Percentiles rank a stretch among this genome's conserved stretches.
Evolutionary conservation across 2,113 vertebrate species (phyloP).

Genomic region (Perccottus glenii): DNA sequence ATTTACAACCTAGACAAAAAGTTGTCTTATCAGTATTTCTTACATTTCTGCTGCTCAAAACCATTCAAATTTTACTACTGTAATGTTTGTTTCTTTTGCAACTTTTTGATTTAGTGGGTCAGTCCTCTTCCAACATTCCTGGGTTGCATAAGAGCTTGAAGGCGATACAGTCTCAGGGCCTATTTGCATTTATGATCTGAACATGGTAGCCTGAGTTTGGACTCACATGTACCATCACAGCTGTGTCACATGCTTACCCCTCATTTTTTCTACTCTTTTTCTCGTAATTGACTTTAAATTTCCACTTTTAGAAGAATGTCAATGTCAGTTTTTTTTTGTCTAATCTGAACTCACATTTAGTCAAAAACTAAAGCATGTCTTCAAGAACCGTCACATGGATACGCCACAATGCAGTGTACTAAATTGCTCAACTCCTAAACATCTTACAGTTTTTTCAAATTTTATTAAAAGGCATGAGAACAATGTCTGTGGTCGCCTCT

Average conservation of each 20-base stretch:
- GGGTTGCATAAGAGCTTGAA: conserved; percentile 63
- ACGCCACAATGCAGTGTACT: conserved; percentile 3
- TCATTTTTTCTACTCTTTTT: conserved; percentile 2
- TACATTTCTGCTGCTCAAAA: neutral
- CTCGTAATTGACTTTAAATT: conserved; percentile 40
- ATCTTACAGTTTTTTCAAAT: conserved; percentile 24
- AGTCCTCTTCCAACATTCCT: conserved; percentile 60
- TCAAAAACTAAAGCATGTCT: conserved; percentile 2
- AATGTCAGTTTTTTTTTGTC: conserved; percentile 23
- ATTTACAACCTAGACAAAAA: too few relatives aligned
- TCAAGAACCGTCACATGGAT: conserved; percentile 24
- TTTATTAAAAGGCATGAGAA: conserved; percentile 32
- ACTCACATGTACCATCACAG: conserved; percentile 15
- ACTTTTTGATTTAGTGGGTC: conserved; percentile 28
- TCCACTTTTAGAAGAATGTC: conserved; percentile 44
- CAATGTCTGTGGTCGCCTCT: conserved; percentile 28
- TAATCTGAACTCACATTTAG: conserved; percentile 5
- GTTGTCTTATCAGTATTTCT: neutral
- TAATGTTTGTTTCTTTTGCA: conserved; percentile 20
- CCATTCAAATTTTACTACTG: neutral
- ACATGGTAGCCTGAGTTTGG: conserved; percentile 3
- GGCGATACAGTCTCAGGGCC: conserved; percentile 48
- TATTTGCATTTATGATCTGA: conserved; percentile 58
- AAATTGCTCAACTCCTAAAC: conserved; percentile 36
- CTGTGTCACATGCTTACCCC: conserved; percentile 49